Base-by-base conservation (phyloP, 2,113 vertebrate genomes). In the Passer montanus region DNA sequence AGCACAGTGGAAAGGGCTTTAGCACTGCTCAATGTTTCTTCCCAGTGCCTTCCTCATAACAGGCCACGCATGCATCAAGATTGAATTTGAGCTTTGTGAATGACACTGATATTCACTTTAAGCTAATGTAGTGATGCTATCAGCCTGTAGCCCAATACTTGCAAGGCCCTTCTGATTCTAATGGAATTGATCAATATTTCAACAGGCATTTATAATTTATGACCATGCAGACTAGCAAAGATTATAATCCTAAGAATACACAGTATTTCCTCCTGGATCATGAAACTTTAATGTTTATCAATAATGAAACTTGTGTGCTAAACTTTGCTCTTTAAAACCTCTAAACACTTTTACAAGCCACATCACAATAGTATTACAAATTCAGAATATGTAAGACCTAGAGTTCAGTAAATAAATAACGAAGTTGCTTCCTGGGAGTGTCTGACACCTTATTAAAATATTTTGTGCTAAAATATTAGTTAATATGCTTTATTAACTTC, bases 101-200 rank as follows among this genome's bases (percentile, higher is more conserved):
- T 68, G 96, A 97, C 95, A 97, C 80, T 81, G 89, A 93, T 96
- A 96, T 63, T 97, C 91, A 28, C 89, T 96, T 94, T 67, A 93
- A 92, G 87, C 90, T 95, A 94, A 92, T 73, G 92, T 50, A 94
- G 92, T 20, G 93, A 96, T 70, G 81, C 78, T 91, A 96, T 96
- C 96, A 93, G 85, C 76, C 67, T 96, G 82, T 96, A 97, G 95
- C 92, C 89, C 94, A 98, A 98, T 98, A 96, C 94, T 90, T 67
- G 24, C 58, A 60, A 84, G 90, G 93, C 91, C 92, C 84, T 80
- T 77, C 84, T 70, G 82, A 60, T 78, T 96, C 97, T 90, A 98
- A 97, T 97, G 97, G 96, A 98, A 98, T 97, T 39, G 60, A 98
- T 98, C 94, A 97, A 98, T 98, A 94, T 98, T 98, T 98, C 96